Base-by-base conservation (phyloP, 64 coral and sea anemone genomes). In the Porites lutea region DNA sequence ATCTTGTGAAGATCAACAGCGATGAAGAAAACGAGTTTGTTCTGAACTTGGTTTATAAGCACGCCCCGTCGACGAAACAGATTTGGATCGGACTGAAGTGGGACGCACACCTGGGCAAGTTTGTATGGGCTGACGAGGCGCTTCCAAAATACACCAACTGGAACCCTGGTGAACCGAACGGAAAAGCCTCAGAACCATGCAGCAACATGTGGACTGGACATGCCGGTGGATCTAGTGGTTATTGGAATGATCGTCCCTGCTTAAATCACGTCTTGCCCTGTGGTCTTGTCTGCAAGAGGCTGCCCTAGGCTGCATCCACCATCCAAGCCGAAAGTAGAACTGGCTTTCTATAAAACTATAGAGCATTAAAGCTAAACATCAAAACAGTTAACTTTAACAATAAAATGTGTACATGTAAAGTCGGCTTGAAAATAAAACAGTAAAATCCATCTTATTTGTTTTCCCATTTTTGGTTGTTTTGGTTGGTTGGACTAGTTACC, bases 241-340 rank as follows among this genome's bases (percentile, higher is more conserved):
- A 62, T n/a, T 82, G 60, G 79, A 82, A 82, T 65, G 71, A 74
- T 23, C 71, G 6, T 13, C 0, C 43, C 4, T 74, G 71, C 15
- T 2, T 3, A 4, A 13, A 10, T 45, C 0, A 1, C 8, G 2
- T 2, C 4, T 15, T 13, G 3, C 37, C 13, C 18, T 0, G 44
- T 11, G 79, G 79, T 2, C 44, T 82, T 46, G 79, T 82, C 59
- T 82, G 79, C 60, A 65, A 82, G 61, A 82, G 18, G 45, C 79
- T 78, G 54, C 51, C 52, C 7, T 78, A 52, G 19, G 7, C 67
- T 8, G 22, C 27, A 37, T 37, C 27, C 27, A 13, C 7, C 7
- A 59, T 59, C 58, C 7, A 59, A 59, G 58, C 0, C 13, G 58
- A 59, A 59, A 59, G 58, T 59, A 59, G 13, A 9, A 13, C 27